Base-by-base conservation (phyloP, 53 echinoderm and acorn worm species). In the Zoroaster sp. region DNA sequence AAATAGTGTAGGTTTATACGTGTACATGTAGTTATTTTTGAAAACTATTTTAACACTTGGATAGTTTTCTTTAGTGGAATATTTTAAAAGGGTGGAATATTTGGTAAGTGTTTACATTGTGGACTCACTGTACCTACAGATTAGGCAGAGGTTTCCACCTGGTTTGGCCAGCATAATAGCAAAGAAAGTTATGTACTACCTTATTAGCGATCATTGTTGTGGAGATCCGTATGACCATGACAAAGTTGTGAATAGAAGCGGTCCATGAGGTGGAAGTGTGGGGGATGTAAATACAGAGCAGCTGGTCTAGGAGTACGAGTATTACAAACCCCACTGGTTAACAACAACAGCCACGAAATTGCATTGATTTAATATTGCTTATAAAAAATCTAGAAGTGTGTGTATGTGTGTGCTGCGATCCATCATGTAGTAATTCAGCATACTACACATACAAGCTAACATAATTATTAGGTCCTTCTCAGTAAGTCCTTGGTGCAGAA, bases 131-230 rank as follows among this genome's bases (percentile, higher is more conserved):
- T 18, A 18, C 38, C 71, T 37, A 31, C 37, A 36, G 35, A 17
- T 71, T 12, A 10, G 40, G 20, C 54, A 11, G 4, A 23, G 44
- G 40, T 74, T 83, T 85, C 85, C 85, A 85, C 69, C 71, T 85
- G 85, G 69, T 49, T 85, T 20, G 39, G 40, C 21, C 13, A 18
- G 17, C 85, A 71, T 70, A 85, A 85, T 47, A 23, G 85, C 13
- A 44, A 35, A 12, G 23, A 18, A 2, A 1, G 67, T 25, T 36
- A 35, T 35, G 45, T 69, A 69, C 36, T 35, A 59, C 63, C 63
- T 59, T 47, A 36, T 2, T 36, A 18, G 71, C 17, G 85, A 46
- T 18, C 71, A 71, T 49, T 47, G 45, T 85, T 45, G 85, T 70
- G 49, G 20, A 85, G 47, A 70, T 85, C 85, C 85, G 45, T 23